Base-by-base conservation (phyloP, 2,888 invertebrate genomes). In the Eretmocerus hayati region DNA sequence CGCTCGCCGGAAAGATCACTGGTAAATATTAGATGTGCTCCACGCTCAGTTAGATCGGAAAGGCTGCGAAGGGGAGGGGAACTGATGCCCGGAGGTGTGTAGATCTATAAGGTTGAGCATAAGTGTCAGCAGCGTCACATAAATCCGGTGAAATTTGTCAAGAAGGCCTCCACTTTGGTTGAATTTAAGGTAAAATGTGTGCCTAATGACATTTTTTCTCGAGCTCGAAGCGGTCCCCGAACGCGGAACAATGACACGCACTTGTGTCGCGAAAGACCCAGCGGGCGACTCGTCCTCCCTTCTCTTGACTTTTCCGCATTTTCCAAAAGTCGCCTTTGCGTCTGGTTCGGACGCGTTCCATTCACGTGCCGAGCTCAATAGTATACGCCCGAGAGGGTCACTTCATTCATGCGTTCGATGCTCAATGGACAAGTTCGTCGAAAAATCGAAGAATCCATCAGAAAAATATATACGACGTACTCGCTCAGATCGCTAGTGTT, bases 141-240 rank as follows among this genome's bases (percentile, higher is more conserved):
- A 48, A 52, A 52, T 52, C 39, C 42, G 41, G 20, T 49, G 57
- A 67, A 70, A 70, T 69, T 69, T 70, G 69, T 70, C 70, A 67
- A 67, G 69, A 66, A 65, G 61, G 57, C 62, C 63, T 55, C 64
- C 62, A 62, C 65, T 67, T 65, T 58, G 62, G 60, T 59, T 59
- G 67, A 69, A 69, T 67, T 68, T 67, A 65, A 66, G 68, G 69
- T 67, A 66, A 69, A 69, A 69, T 59, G 67, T 64, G n/a, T n/a
- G 63, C 67, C 67, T 69, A 67, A 69, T 68, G 65, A 66, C 62
- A 64, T 66, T 36, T 68, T n/a, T n/a, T n/a, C n/a, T n/a, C n/a
- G n/a, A n/a, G n/a, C n/a, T n/a, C n/a, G n/a, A 66, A 67, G 63
- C 62, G 67, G 64, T 60, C 44, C n/a, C n/a, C n/a, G 23, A 51